Conservation (phyloP, 2,113 vertebrate genomes). For the Eretmochelys imbricata region DNA sequence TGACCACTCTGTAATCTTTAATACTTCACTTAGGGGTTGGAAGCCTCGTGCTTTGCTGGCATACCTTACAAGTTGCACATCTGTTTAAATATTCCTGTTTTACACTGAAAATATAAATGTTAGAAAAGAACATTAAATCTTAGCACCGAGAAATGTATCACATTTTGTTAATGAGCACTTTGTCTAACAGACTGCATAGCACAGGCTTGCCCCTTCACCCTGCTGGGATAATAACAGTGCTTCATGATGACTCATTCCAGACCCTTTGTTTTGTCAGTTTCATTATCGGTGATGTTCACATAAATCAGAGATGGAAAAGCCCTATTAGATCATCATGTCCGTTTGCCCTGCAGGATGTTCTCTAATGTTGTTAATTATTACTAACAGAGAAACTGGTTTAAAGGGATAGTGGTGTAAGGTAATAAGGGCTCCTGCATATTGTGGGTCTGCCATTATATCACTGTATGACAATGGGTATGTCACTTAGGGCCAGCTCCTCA, state of each 20-base stretch:
- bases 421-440: neutral
- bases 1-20: neutral
- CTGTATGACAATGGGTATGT: neutral
- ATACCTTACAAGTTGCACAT: neutral
- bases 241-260: neutral
- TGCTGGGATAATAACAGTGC: neutral
- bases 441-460: neutral
- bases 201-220: neutral
- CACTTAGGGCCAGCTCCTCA: neutral
- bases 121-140: neutral
- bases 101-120: conserved; percentile 3
- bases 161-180: neutral
- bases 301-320: neutral
- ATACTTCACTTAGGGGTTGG: neutral
- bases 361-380: neutral
- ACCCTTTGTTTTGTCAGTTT: neutral
- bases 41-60: neutral
- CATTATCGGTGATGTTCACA: neutral
- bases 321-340: neutral
- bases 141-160: neutral
- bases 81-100: neutral
- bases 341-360: neutral
- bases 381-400: neutral
- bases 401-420: neutral
- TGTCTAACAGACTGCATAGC: neutral